Conservation (phyloP, 2,888 invertebrate genomes). For the Drosophila monieri region DNA sequence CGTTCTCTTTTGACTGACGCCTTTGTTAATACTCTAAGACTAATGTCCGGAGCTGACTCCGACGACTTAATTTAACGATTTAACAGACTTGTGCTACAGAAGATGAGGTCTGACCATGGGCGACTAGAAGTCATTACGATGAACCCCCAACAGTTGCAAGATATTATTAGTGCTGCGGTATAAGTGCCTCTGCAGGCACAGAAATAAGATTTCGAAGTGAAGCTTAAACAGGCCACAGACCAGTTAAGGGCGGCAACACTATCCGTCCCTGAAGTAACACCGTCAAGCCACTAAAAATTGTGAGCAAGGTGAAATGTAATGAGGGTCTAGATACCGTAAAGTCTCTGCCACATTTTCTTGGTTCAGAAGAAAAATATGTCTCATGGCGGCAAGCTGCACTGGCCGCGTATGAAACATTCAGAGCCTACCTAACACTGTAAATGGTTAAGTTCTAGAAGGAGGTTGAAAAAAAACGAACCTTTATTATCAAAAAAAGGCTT, state of each 20-base stretch:
- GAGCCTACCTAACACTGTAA: not conserved
- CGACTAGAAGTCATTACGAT: too few species aligned
- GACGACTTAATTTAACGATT: too few species aligned
- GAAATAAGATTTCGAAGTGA: too few species aligned
- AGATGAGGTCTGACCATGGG: too few species aligned
- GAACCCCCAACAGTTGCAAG: too few species aligned
- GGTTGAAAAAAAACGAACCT: constrained; percentile 44
- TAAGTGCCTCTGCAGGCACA: too few species aligned
- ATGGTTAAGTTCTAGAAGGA: constrained; percentile 45
- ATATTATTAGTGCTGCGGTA: too few species aligned
- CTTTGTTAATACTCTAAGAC: too few species aligned
- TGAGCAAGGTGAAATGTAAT: not conserved
- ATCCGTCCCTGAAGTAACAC: not conserved
- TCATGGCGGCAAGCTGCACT: constrained; percentile 1
- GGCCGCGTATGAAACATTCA: not conserved
- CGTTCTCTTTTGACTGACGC: too few species aligned
- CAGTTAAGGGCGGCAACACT: not conserved
- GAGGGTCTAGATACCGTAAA: constrained; percentile 1
- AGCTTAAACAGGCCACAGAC: not conserved
- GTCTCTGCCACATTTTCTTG: not conserved
- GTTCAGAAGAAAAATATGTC: not conserved
- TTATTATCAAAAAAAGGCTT: constrained; percentile 44
- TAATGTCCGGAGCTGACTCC: too few species aligned
- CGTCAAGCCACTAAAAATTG: not conserved
- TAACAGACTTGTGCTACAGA: too few species aligned